These are phyloP conservation scores for Chaenodraco wilsoni DNA, from an alignment of 2,797 vertebrate genomes.

Conservation along the genomic window DNA sequence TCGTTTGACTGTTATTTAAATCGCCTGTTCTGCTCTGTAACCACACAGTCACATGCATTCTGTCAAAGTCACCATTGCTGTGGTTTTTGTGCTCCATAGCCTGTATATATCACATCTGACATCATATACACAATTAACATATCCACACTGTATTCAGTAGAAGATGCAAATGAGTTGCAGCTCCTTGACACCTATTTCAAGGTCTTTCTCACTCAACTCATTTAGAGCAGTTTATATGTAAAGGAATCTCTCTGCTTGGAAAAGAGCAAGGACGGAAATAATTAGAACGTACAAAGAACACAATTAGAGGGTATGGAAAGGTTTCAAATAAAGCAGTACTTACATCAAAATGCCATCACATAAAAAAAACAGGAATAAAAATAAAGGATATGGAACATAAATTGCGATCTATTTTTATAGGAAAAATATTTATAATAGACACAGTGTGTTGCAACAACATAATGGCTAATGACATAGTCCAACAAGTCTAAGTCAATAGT, in stretches of 20 bases:
- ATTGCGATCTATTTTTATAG: too few relatives aligned
- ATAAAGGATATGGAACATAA: too few relatives aligned
- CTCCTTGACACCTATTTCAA: neutral
- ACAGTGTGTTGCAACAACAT: too few relatives aligned
- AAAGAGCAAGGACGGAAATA: neutral
- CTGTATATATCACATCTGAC: neutral
- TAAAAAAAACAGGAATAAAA: too few relatives aligned
- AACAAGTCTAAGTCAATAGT: too few relatives aligned
- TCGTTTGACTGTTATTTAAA: constrained; percentile 5
- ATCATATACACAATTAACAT: neutral
- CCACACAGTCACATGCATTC: neutral
- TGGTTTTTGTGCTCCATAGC: too few relatives aligned
- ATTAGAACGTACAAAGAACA: neutral
- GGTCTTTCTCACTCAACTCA: neutral
- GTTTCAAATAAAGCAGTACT: too few relatives aligned
- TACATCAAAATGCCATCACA: too few relatives aligned
- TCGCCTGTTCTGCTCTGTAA: neutral
- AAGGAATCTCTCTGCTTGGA: neutral
- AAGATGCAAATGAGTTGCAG: constrained; percentile 18
- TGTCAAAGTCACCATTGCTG: too few relatives aligned
- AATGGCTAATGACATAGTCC: too few relatives aligned
- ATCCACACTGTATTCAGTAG: neutral
- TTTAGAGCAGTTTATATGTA: neutral
- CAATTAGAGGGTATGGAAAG: neutral
- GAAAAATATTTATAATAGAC: too few relatives aligned